phyloP scores from a whole-genome alignment of 2,797 vertebrate species.

The Luscinia luscinia region DNA sequence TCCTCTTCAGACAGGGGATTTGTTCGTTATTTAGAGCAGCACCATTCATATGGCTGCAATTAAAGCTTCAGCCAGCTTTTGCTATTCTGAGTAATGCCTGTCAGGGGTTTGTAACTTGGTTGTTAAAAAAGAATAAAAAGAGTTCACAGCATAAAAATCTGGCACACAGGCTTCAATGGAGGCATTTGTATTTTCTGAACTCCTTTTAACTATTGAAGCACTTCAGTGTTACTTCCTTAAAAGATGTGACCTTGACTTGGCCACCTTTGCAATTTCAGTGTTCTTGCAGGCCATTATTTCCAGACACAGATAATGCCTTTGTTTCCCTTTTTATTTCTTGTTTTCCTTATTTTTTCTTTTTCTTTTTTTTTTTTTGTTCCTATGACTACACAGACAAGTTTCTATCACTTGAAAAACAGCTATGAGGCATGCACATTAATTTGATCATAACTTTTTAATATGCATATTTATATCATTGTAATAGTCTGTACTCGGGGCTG shows the following conservation, averaged over 20 bases:
- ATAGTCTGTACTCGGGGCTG: slow-evolving; percentile 9
- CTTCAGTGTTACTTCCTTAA: not conserved
- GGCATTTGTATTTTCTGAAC: not conserved
- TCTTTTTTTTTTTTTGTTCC: not conserved
- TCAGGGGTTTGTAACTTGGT: slow-evolving; percentile 13
- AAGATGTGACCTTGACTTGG: not conserved
- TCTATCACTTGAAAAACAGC: slow-evolving; percentile 49
- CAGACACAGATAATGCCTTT: not conserved
- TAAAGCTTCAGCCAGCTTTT: slow-evolving; percentile 5
- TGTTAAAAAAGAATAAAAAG: slow-evolving; percentile 42
- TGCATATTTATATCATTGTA: slow-evolving; percentile 54
- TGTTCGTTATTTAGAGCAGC: slow-evolving; percentile 1
- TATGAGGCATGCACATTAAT: slow-evolving; percentile 51
- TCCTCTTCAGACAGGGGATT: not conserved
- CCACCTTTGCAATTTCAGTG: not conserved
- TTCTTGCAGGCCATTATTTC: not conserved
- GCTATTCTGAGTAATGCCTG: not conserved
- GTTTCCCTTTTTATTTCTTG: not conserved
- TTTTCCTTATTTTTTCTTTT: not conserved
- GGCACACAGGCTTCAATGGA: not conserved
- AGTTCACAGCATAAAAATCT: not conserved
- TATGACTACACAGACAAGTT: not conserved
- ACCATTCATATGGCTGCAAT: not conserved
- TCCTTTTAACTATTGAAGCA: not conserved
- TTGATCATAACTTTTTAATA: slow-evolving; percentile 66